Evolutionary conservation across 37 sponge, comb jelly and placozoan genomes (phyloP), one percentile per base, ranked within the genome.

Genomic region (Cliona cf. orientalis): DNA sequence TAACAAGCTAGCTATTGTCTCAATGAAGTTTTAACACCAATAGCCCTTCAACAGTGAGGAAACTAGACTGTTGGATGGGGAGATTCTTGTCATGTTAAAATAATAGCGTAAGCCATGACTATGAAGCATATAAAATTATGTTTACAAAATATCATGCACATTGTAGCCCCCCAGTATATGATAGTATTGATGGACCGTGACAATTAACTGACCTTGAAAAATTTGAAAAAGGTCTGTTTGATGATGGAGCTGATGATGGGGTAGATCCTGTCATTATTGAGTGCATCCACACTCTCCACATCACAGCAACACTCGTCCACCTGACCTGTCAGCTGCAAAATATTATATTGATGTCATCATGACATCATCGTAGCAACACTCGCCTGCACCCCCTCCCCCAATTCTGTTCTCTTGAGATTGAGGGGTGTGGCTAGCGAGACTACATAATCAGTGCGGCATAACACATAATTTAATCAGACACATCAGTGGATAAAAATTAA

Each of bases 241-340:
- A 96, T 62, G 22, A 99, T 74, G 40, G 74, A 25, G 5, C 49
- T 74, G 36, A 96, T 73, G 37, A 86, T 31, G 9, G 94, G 92
- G 46, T 82, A 84, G 17, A 96, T 83, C 31, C 72, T 58, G 3
- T 86, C 68, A n/a, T 61, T 19, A 69, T 97, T 95, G 7, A 96
- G 74, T 42, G 64, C 25, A 41, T 97, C 88, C 25, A 93, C 89
- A 0, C 91, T 89, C 59, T 97, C 98, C 58, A 95, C 93, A 70
- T 92, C 89, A 81, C 95, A 95, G 60, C 93, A 92, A 45, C 92
- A 97, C 57, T 89, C 95, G 43, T 95, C 98, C 33, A 97, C 95
- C 22, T 66, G 75, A 29, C 98, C 98, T 25, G 46, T 61, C 31
- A 97, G 76, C 98, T 97, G 84, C 38, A 53, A n/a, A n/a, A n/a